These are phyloP conservation scores for Platycercus adscitus DNA, from an alignment of 2,113 vertebrate genomes.

Conservation along the genomic window DNA sequence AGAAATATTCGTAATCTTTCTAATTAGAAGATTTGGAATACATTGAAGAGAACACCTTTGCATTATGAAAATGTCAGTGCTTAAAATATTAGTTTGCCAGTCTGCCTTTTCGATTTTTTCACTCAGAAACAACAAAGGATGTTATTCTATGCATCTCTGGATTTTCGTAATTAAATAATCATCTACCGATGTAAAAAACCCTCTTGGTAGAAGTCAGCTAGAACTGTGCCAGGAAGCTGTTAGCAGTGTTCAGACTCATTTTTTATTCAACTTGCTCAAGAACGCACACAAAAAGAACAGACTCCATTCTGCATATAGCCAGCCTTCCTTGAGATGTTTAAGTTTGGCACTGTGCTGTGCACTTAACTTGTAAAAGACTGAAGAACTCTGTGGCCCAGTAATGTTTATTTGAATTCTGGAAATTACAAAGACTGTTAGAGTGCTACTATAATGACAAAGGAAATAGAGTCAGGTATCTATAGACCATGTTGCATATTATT, in stretches of 20 bases:
- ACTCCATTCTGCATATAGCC: background rate
- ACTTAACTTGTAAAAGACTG: background rate
- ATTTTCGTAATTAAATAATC: background rate
- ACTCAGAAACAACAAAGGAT: background rate
- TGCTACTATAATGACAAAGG: background rate
- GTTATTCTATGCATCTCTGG: background rate
- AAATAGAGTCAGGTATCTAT: background rate
- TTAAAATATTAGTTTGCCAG: background rate
- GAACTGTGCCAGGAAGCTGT: background rate
- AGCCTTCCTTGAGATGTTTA: background rate
- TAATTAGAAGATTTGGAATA: background rate
- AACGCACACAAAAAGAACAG: background rate
- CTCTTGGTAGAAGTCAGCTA: background rate
- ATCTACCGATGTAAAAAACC: background rate
- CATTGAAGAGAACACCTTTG: background rate
- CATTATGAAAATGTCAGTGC: background rate
- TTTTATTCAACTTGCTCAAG: background rate
- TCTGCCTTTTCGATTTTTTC: background rate
- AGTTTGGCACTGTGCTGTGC: too few species aligned
- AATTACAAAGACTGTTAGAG: background rate
- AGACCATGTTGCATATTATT: background rate
- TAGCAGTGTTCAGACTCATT: background rate
- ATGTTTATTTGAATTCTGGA: background rate
- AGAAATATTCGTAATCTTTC: background rate
- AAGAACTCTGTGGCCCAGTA: background rate